Evolutionary conservation across 2,888 invertebrate species (phyloP), one percentile per base, ranked within the genome.

Genomic region (Nomada fabriciana): DNA sequence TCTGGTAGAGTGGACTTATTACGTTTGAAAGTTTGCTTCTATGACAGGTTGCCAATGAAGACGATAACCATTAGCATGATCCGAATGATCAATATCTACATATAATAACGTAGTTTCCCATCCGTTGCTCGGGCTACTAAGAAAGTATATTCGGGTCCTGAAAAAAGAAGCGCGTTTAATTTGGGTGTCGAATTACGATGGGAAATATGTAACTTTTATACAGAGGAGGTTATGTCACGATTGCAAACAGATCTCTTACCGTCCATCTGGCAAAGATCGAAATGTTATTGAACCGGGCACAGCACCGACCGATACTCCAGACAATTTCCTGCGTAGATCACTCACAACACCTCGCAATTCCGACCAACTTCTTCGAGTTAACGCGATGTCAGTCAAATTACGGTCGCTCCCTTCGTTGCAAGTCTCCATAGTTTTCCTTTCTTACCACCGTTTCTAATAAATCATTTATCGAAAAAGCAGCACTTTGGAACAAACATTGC

Each of bases 31-130:
- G 90, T 96, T 97, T 0, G 97, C 96, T 92, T 98, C 98, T 80
- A 98, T 96, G 36, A 98, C 95, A 2, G 96, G 96, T 89, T 97
- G 97, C 97, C 98, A 98, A 77, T 96, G 96, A 82, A 97, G 94
- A 88, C 96, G 96, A 92, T 88, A 94, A 82, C 94, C 95, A 85
- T 94, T 95, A 11, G 96, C 94, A 83, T 95, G 95, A 83, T 94
- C 94, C n/a, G 95, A 95, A 76, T 95, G 95, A 64, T 96, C 95
- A n/a, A 98, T 96, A 93, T 98, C 98, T 0, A 97, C 96, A 91
- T 97, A 98, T 0, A 98, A 94, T 15, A 98, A 94, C 0, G 98
- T 98, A 2, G 98, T 98, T 94, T 98, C 98, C 96, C 98, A 97
- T 20, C 97, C 97, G 90, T 97, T 97, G 69, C 97, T 97, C 0